Percentiles rank a stretch among this genome's conserved stretches.
These are phyloP conservation scores for Rhipidura dahli DNA, from an alignment of 2,113 vertebrate genomes.

Conservation along the genomic window DNA sequence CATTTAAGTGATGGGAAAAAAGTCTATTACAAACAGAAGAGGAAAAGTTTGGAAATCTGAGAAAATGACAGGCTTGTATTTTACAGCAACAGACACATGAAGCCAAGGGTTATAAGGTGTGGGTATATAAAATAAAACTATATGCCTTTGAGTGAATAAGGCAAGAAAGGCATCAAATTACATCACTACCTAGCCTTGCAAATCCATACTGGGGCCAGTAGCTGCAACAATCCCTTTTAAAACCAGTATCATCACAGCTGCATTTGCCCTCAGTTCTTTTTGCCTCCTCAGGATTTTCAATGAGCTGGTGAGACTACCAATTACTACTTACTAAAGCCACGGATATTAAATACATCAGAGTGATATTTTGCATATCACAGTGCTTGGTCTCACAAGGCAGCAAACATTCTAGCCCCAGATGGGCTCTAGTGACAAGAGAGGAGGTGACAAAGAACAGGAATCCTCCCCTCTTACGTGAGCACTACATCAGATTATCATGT, in stretches of 20 bases:
- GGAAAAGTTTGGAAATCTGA: background rate
- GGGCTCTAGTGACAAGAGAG: background rate
- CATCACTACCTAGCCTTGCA: background rate
- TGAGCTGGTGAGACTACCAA: background rate
- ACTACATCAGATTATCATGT: fast-evolving
- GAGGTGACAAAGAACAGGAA: background rate
- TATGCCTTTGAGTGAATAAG: background rate
- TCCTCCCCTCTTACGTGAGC: fast-evolving
- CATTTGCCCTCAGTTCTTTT: background rate
- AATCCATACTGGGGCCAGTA: background rate
- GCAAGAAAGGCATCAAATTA: background rate
- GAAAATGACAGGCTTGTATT: background rate
- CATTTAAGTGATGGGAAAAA: background rate
- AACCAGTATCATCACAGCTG: background rate
- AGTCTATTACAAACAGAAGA: background rate
- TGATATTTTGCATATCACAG: background rate
- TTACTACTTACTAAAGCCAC: background rate
- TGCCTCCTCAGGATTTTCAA: background rate
- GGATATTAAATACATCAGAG: background rate
- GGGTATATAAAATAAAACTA: background rate
- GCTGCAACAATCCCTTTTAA: background rate
- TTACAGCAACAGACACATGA: background rate
- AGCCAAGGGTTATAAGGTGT: background rate
- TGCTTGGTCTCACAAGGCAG: background rate
- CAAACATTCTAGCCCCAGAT: background rate